These are phyloP conservation scores for Todiramphus saurophagus DNA, from an alignment of 2,113 vertebrate species.

Conservation along the genomic window DNA sequence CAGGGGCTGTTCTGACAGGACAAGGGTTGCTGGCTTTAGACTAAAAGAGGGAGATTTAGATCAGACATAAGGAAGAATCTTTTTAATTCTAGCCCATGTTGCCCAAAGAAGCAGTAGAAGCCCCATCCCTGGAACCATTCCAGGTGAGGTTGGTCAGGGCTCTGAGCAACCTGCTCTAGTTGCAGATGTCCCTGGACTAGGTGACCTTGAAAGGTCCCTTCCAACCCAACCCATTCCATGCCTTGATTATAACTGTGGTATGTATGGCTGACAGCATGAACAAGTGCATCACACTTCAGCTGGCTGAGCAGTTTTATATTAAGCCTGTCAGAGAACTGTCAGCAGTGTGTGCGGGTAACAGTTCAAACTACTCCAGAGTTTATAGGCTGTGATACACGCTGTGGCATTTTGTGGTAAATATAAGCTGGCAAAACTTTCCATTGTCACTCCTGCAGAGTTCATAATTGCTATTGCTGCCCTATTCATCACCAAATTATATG, in stretches of 20 bases:
- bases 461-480: background rate
- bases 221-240: background rate
- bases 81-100: too few relatives aligned
- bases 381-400: background rate
- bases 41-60: too few relatives aligned
- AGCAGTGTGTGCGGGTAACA: background rate
- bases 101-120: too few relatives aligned
- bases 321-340: background rate
- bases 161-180: background rate
- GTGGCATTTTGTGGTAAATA: background rate
- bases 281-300: background rate
- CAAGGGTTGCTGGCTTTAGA: too few relatives aligned
- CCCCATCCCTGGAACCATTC: too few relatives aligned
- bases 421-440: background rate
- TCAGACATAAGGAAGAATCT: too few relatives aligned
- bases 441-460: background rate
- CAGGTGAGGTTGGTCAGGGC: background rate
- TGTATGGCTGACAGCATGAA: background rate
- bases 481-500: background rate
- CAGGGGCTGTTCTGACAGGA: too few relatives aligned
- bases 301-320: background rate
- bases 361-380: background rate
- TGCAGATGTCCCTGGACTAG: background rate
- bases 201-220: background rate
- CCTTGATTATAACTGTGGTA: background rate